Base-by-base conservation (phyloP, 2,888 invertebrate species). In the Pardosa pseudoannulata region DNA sequence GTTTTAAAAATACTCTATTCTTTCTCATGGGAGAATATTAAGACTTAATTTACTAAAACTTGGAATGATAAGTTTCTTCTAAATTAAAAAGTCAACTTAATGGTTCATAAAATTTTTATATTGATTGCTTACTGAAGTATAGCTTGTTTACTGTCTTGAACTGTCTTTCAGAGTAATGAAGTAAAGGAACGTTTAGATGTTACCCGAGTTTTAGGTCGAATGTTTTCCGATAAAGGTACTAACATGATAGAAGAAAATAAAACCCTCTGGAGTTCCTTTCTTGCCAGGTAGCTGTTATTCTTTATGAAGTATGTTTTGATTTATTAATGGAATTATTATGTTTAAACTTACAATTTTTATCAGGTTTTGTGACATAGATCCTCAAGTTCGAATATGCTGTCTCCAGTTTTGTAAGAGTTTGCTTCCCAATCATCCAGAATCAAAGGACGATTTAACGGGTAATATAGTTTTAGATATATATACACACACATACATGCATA, bases 331-430 rank as follows among this genome's bases (percentile, higher is more conserved):
- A 7, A 7, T 36, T 36, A 5, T 36, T 36, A 9, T 36, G 36
- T 36, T 36, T 36, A 36, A 9, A 36, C 28, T 46, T 46, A 6
- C 3, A 2, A 28, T 73, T 88, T 89, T 19, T 89, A 31, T 74
- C 29, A 88, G 93, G 96, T 99, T 98, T 92, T 98, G 98, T 92
- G 99, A 99, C 91, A 98, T 98, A 90, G 96, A 96, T 74, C 96
- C 97, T 2, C 94, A 95, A 0, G 98, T 99, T 90, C 94, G 99
- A 81, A 96, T 96, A 85, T 97, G 97, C 92, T 98, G 98, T 92
- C 98, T 98, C 1, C 98, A 98, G 91, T 97, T 97, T 91, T 97
- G 97, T 19, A 98, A 98, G 96, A 97, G 98, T 91, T 98, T 99
- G 91, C 93, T 99, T 56, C 93, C 98, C 28, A 97, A 98, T 92